These are phyloP conservation scores for Drosophila trichaetosa DNA, from an alignment of 2,888 invertebrate genomes.

Conservation along the genomic window DNA sequence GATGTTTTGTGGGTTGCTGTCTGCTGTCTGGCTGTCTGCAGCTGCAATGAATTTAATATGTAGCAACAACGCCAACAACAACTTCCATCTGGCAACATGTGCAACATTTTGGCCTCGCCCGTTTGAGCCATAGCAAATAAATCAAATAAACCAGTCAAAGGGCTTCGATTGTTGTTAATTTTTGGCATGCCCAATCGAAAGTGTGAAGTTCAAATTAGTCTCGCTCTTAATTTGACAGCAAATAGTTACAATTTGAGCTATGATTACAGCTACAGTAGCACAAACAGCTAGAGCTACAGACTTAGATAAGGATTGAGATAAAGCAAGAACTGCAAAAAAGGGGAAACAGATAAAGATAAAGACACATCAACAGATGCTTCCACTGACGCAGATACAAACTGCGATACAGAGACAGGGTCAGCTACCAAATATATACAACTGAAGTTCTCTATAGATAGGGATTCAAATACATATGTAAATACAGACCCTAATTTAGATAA, in stretches of 20 bases:
- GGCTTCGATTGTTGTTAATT: slow-evolving; percentile 60
- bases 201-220: background rate
- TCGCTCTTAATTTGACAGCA: slow-evolving; percentile 1
- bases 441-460: background rate
- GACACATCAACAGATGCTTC: slow-evolving; percentile 16
- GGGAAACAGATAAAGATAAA: background rate
- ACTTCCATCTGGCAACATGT: slow-evolving; percentile 48
- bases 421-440: background rate
- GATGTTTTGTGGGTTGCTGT: slow-evolving; percentile 38
- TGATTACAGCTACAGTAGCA: background rate
- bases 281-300: background rate
- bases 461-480: slow-evolving; percentile 16
- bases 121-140: slow-evolving; percentile 2
- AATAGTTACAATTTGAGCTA: background rate
- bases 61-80: slow-evolving; percentile 47
- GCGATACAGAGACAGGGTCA: background rate
- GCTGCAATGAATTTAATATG: slow-evolving; percentile 74
- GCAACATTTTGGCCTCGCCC: slow-evolving; percentile 61
- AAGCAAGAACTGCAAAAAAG: background rate
- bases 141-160: slow-evolving; percentile 54
- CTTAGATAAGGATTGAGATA: background rate
- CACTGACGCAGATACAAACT: slow-evolving; percentile 10
- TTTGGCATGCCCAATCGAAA: slow-evolving; percentile 8
- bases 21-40: slow-evolving; percentile 44
- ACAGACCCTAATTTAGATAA: background rate